A percentile compares a stretch with the other conserved stretches of the same genome.
phyloP scores from a whole-genome alignment of 2,797 vertebrate genomes.

The Picus viridis region DNA sequence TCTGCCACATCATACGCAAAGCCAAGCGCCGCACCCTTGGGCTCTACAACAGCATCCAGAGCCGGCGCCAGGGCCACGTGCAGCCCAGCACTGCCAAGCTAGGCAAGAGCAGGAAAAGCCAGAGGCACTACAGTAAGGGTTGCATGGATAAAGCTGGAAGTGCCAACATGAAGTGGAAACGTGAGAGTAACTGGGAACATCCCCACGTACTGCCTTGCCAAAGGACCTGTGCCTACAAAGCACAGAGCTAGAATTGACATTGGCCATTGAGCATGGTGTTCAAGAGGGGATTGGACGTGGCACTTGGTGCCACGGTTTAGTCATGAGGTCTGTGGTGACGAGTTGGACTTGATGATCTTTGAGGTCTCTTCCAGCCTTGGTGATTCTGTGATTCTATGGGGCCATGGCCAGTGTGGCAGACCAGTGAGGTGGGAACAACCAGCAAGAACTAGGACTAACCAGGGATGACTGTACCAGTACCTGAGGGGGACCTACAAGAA shows the following conservation, averaged over 20 bases:
- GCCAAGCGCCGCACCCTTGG: slow-evolving; percentile 90
- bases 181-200: not conserved
- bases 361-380: too few species aligned
- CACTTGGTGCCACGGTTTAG: too few species aligned
- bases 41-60: slow-evolving; percentile 90
- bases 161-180: not conserved
- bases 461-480: not conserved
- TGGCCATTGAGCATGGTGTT: not conserved
- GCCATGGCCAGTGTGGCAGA: not conserved
- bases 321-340: too few species aligned
- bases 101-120: slow-evolving; percentile 52
- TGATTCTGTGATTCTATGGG: too few species aligned
- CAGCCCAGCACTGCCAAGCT: slow-evolving; percentile 62
- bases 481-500: too few species aligned
- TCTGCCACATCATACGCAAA: slow-evolving; percentile 95
- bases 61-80: slow-evolving; percentile 72
- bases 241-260: not conserved
- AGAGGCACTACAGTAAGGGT: slow-evolving; percentile 77
- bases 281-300: too few species aligned
- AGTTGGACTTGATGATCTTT: too few species aligned
- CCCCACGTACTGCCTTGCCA: not conserved
- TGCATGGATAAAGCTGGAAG: not conserved
- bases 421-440: not conserved
- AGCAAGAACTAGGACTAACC: not conserved
- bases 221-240: not conserved